Evolutionary conservation across 2,113 vertebrate species (phyloP), one percentile per base, ranked within the genome.

Genomic region (Copsychus sechellarum): DNA sequence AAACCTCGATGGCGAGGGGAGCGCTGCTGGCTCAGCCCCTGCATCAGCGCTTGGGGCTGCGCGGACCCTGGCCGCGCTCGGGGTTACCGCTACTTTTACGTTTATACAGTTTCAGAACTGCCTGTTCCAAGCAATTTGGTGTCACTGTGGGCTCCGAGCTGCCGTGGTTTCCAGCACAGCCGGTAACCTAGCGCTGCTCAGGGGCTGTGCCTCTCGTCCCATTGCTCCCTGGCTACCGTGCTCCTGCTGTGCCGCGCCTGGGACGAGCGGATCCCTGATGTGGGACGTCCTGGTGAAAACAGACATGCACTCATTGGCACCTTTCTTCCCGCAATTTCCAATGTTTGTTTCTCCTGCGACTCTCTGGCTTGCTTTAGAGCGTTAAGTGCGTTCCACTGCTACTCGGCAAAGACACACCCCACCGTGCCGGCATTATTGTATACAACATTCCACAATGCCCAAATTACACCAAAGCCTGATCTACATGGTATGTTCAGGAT

Each of bases 11-110:
- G 33, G 22, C 1, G 24, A 18, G 58, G 19, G 34, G 29, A 43
- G 11, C 1, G 12, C 25, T 70, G 34, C 36, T 5, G 8, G 6
- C 34, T 66, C 2, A 2, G 40, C 11, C 14, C 6, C 29, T 22
- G 28, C 2, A 0, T 34, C 6, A 0, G 25, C 66, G 22, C 31
- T 25, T 14, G 50, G 16, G 8, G 4, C 22, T 73, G 54, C 12
- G 21, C 0, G 0, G 17, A 12, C 40, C 28, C 14, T 3, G n/a
- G 23, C 50, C 45, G 22, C 0, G 0, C 0, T 2, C 20, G n/a
- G 31, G 11, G 17, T 28, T 28, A 71, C 51, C 70, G 22, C 25
- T 54, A 2, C 40, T 69, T 51, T 34, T 25, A 33, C 17, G 43
- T 18, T 38, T 13, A 2, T 26, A 3, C 33, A 9, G 13, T 34